Base-by-base conservation (phyloP, 2,888 invertebrate species). In the Pyrgus malvae region DNA sequence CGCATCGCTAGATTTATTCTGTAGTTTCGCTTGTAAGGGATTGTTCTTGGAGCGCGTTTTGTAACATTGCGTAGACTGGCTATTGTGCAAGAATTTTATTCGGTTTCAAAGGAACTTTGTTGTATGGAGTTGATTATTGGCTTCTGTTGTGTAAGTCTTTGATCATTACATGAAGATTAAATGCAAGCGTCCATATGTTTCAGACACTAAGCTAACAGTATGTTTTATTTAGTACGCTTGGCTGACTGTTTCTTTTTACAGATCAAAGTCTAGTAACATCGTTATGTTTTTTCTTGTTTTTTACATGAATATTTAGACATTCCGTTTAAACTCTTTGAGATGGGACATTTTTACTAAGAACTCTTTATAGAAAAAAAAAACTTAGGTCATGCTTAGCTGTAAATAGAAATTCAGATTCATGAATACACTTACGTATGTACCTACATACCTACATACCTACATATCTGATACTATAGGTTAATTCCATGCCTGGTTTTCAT, bases 1-100 rank as follows among this genome's bases (percentile, higher is more conserved):
- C 90, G 90, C 89, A 86, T 82, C 87, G 86, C 68, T 84, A 80
- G 74, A 69, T 77, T 78, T 80, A 77, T 83, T 87, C 80, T 82
- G 80, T 81, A 80, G 79, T 80, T 83, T 76, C 76, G 78, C 71
- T 83, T 76, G 78, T 75, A 79, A 75, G 77, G 78, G 74, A 81
- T 87, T 88, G 86, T 88, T 88, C 81, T 85, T 78, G 64, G 69
- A 55, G 63, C 58, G 74, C 62, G 77, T 80, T 78, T 84, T 77
- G 87, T 82, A 79, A 86, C 85, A 82, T 84, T 82, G 78, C 78
- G 73, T 70, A 70, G 69, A 64, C 64, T 50, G 65, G 64, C 72
- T 59, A 70, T 80, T 80, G 81, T 78, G 62, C 57, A 58, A 68
- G 63, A 54, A 25, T 68, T 68, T 70, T 70, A 71, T 68, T 64